Conservation (phyloP, 2,888 invertebrate species). For the Scotopteryx bipunctaria region DNA sequence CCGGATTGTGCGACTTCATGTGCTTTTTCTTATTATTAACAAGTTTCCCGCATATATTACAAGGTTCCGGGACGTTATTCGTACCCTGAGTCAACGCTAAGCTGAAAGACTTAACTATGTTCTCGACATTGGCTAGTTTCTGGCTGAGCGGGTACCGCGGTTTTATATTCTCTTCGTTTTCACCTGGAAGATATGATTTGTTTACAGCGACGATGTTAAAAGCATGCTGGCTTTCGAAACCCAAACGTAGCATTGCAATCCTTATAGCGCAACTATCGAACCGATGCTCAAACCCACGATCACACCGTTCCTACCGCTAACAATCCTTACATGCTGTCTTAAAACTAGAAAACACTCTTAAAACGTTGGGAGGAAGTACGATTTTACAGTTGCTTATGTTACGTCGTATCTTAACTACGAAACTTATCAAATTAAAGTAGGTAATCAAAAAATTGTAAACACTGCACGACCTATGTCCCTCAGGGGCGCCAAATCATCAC, state of each 20-base stretch:
- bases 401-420: conserved; percentile 26
- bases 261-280: conserved; percentile 23
- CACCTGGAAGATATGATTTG: conserved; percentile 75
- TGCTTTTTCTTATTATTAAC: conserved; percentile 88
- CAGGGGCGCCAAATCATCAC: conserved; percentile 79
- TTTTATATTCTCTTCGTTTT: conserved; percentile 76
- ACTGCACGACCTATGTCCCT: conserved; percentile 69
- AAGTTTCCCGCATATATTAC: conserved; percentile 85
- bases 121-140: conserved; percentile 66
- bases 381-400: conserved; percentile 26
- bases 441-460: conserved; percentile 33
- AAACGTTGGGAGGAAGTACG: conserved; percentile 23
- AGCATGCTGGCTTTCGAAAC: conserved; percentile 49
- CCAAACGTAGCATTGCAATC: conserved; percentile 40
- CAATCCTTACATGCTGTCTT: conserved; percentile 56
- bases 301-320: conserved; percentile 39
- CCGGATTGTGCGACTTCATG: conserved; percentile 85
- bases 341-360: conserved; percentile 32
- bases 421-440: conserved; percentile 32
- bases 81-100: conserved; percentile 60
- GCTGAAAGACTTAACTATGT: conserved; percentile 68
- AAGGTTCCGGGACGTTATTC: conserved; percentile 76
- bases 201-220: conserved; percentile 53
- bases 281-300: conserved; percentile 39
- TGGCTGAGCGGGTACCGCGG: conserved; percentile 66